A percentile compares a stretch with the other conserved stretches of the same genome.
Conservation (phyloP, 2,797 vertebrate species). For the Galaxias olidus region DNA sequence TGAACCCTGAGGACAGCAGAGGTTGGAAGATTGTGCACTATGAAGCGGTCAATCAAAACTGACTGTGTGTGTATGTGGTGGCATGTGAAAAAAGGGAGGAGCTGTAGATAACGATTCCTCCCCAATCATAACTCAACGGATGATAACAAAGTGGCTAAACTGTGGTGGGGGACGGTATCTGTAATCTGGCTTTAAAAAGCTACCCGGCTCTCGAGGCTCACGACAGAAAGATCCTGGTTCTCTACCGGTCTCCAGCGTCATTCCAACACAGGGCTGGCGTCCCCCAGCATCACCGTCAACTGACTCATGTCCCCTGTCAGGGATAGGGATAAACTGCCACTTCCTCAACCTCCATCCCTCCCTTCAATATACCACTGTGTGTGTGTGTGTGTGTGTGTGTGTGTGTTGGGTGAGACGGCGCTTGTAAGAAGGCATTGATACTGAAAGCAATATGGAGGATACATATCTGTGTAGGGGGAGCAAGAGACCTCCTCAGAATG, state of each 20-base stretch:
- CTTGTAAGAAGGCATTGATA: conserved; percentile 26
- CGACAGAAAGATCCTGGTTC: conserved; percentile 26
- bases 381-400: conserved; percentile 22
- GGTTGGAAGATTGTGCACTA: conserved; percentile 37
- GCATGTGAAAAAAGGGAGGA: background rate
- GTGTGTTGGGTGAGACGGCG: conserved; percentile 13
- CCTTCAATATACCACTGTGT: conserved; percentile 35
- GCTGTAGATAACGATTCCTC: conserved; percentile 2
- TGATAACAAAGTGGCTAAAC: background rate
- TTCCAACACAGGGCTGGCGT: conserved; percentile 34
- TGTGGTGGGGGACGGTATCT: background rate
- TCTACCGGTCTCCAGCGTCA: conserved; percentile 27
- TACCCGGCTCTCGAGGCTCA: conserved; percentile 18
- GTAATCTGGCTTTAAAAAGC: conserved; percentile 23
- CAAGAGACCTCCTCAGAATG: conserved; percentile 42
- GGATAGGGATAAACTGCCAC: conserved; percentile 43
- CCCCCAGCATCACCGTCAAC: conserved; percentile 43
- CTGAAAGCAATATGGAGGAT: conserved; percentile 40
- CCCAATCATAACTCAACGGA: conserved; percentile 16
- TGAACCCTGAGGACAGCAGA: conserved; percentile 37
- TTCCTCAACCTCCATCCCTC: conserved; percentile 23
- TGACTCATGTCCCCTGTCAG: conserved; percentile 49
- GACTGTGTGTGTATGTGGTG: background rate
- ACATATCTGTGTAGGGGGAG: conserved; percentile 26
- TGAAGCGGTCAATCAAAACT: conserved; percentile 28